phyloP scores from a whole-genome alignment of 35 echinoderm and acorn worm species.

The Acanthaster planci region DNA sequence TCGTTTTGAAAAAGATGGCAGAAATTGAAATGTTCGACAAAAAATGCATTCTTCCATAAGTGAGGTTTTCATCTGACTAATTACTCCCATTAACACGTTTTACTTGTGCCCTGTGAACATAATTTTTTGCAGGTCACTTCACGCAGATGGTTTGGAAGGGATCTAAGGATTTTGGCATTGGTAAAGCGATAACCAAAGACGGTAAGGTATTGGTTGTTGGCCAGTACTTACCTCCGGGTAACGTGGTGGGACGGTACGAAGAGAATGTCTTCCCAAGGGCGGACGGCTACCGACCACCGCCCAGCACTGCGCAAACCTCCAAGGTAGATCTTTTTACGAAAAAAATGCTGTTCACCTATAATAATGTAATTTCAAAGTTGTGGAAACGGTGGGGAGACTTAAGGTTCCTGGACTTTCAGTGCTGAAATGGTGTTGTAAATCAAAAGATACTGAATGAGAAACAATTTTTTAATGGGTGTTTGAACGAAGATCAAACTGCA shows the following conservation, averaged over 20 bases:
- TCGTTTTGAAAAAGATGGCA: no score
- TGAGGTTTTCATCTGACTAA: no score
- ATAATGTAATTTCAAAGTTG: no score
- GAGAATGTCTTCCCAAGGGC: constrained; percentile 64
- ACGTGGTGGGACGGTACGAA: constrained; percentile 78
- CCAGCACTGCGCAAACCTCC: constrained; percentile 22
- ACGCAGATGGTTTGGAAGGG: constrained; percentile 95
- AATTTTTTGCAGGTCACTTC: constrained; percentile 67
- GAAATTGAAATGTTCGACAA: no score
- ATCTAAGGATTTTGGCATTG: constrained; percentile 82
- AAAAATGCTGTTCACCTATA: no score
- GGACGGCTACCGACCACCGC: constrained; percentile 66
- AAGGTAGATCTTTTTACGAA: constrained; percentile 1
- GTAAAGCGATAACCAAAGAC: constrained; percentile 82
- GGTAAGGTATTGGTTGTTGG: constrained; percentile 84
- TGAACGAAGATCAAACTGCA: no score
- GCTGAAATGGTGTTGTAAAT: no score
- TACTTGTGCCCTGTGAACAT: background rate
- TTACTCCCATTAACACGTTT: background rate
- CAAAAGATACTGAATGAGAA: no score
- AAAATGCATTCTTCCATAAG: no score
- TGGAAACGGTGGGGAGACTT: no score
- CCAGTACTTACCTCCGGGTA: constrained; percentile 82
- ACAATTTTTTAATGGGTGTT: no score
- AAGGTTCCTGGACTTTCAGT: no score